Evolutionary conservation across 1,140 invertebrate species (phyloP).

Genomic region (Apis laboriosa): DNA sequence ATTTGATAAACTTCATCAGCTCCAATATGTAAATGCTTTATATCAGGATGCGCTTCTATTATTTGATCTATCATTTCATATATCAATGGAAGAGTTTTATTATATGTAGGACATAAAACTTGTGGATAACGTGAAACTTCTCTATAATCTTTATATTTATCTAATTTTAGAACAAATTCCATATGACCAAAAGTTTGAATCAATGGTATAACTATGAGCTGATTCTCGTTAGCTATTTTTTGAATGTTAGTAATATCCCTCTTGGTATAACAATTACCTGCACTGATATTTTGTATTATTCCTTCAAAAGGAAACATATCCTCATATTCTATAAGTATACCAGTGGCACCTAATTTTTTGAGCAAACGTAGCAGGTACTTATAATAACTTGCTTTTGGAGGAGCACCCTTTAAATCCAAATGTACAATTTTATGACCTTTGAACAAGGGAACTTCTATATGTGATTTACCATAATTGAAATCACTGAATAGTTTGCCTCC

Average conservation of each 20-base stretch:
- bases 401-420: conserved; percentile 95
- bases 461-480: conserved; percentile 42
- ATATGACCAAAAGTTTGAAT: conserved; percentile 98
- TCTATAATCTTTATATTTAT: conserved; percentile 87
- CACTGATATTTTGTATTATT: conserved; percentile 84
- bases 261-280: conserved; percentile 89
- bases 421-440: conserved; percentile 85
- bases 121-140: conserved; percentile 89
- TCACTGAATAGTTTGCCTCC: conserved; percentile 44
- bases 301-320: conserved; percentile 97
- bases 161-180: conserved; percentile 93
- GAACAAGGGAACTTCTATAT: conserved; percentile 61
- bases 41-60: conserved; percentile 82
- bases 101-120: conserved; percentile 90
- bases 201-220: conserved; percentile 93
- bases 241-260: conserved; percentile 86
- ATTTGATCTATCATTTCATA: conserved; percentile 93
- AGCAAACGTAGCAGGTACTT: conserved; percentile 88
- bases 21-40: conserved; percentile 89
- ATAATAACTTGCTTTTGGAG: conserved; percentile 88
- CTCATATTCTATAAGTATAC: conserved; percentile 96
- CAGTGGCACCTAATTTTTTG: conserved; percentile 90
- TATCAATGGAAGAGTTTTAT: conserved; percentile 87
- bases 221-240: conserved; percentile 83
- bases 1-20: conserved; percentile 93